Evolutionary conservation across 2,113 vertebrate species (phyloP), one percentile per base, ranked within the genome.

Genomic region (Silurus meridionalis): DNA sequence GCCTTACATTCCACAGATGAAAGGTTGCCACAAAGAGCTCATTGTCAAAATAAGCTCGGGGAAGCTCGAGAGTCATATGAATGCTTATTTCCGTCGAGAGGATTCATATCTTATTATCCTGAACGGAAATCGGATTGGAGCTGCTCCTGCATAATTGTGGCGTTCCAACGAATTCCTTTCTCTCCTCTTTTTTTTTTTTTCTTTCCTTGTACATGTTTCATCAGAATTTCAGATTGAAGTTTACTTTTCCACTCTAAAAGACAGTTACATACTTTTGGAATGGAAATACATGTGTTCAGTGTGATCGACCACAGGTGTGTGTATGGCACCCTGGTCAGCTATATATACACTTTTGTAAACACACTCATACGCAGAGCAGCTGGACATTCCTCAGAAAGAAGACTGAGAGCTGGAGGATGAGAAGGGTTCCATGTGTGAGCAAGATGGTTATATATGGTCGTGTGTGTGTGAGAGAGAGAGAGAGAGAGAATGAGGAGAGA

Each of bases 11-110:
- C 94, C 93, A 92, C 87, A 82, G 89, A 91, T 88, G 92, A 90
- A 94, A 92, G 93, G 94, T 93, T 95, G 88, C 83, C 48, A 95
- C 93, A 95, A 95, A 94, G 94, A 89, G 74, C 77, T 85, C 91
- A 91, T 94, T 95, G 93, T 95, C 83, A 86, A 85, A 69, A 19
- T 50, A 82, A 77, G 72, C 75, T 89, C 78, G 69, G 57, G 64
- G 64, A 83, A 75, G 77, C 79, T 90, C 82, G 63, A 48, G 58
- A 77, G 74, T 53, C 66, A 17, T 80, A 48, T 85, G 86, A 92
- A 89, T 67, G 78, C 87, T 84, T 82, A 88, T 87, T 86, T 83
- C 82, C 53, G 10, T 52, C 55, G 67, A 84, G 86, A 86, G 66
- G 46, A 71, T 89, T 87, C 63, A 58, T 89, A 89, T 88, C 83